Percentiles rank a stretch among this genome's conserved stretches.
phyloP scores from a whole-genome alignment of 92 coral and sea anemone species.

The Actinernus sp. region DNA sequence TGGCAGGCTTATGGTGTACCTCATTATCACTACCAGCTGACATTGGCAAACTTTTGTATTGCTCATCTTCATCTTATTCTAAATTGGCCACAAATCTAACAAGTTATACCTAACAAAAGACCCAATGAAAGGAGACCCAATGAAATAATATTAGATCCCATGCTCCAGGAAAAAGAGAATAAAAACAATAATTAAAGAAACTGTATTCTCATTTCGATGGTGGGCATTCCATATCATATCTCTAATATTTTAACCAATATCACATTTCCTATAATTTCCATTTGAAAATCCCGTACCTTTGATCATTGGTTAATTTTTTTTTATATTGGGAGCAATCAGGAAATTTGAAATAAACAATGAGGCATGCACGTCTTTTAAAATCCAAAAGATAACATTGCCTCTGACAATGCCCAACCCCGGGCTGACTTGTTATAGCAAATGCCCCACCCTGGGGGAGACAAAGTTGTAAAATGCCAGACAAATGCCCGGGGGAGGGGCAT shows the following conservation, averaged over 20 bases:
- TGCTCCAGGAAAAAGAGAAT: slow-evolving; percentile 12
- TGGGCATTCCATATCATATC: too few species aligned
- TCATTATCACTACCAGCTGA: slow-evolving; percentile 33
- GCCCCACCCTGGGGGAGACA: too few species aligned
- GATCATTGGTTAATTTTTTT: too few species aligned
- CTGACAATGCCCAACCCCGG: too few species aligned
- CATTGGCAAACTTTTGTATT: slow-evolving; percentile 28
- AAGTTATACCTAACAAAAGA: slow-evolving; percentile 61
- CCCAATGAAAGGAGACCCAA: too few species aligned
- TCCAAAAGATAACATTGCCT: too few species aligned
- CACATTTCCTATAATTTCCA: slow-evolving; percentile 7
- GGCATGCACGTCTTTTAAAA: too few species aligned
- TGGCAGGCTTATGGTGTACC: slow-evolving; percentile 33
- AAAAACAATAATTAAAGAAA: slow-evolving; percentile 6
- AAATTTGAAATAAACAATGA: too few species aligned
- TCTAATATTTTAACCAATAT: neutral
- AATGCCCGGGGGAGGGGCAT: too few species aligned
- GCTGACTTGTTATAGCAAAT: too few species aligned
- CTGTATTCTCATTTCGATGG: slow-evolving; percentile 8
- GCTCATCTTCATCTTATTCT: slow-evolving; percentile 62
- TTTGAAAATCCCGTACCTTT: slow-evolving; percentile 10
- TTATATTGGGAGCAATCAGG: too few species aligned
- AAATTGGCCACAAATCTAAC: slow-evolving; percentile 59
- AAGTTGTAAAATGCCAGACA: too few species aligned
- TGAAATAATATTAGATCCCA: slow-evolving; percentile 16